Evolutionary conservation across 2,113 vertebrate genomes (phyloP).

Genomic region (Mionectes macconnelli): DNA sequence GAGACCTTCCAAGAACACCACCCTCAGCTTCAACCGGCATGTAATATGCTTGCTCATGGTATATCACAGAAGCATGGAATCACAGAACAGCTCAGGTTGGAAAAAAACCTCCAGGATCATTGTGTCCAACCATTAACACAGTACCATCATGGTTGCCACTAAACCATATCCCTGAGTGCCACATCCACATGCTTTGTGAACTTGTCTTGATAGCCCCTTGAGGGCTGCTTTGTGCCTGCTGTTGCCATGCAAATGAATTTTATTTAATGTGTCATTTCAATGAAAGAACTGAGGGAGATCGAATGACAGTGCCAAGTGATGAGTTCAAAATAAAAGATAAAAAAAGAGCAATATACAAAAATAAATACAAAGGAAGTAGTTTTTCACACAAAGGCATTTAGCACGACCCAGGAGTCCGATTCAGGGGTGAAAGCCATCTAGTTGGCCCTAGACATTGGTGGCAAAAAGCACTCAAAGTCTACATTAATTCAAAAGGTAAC

Average conservation of each 20-base stretch:
- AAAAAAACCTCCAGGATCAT: not conserved
- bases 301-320: not conserved
- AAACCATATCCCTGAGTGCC: not conserved
- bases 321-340: not conserved
- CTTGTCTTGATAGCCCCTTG: not conserved
- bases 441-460: accelerated
- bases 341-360: not conserved
- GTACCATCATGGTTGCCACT: not conserved
- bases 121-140: not conserved
- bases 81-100: not conserved
- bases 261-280: not conserved
- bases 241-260: not conserved
- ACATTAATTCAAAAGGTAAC: not conserved
- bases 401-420: not conserved
- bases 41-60: accelerated
- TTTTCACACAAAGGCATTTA: not conserved
- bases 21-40: not conserved
- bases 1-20: not conserved
- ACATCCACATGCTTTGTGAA: not conserved
- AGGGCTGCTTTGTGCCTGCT: not conserved
- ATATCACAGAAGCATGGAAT: no score
- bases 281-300: not conserved
- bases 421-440: not conserved
- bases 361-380: not conserved
- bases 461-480: not conserved